phyloP scores from a whole-genome alignment of 2,797 vertebrate genomes.

The Megalops cyprinoides region DNA sequence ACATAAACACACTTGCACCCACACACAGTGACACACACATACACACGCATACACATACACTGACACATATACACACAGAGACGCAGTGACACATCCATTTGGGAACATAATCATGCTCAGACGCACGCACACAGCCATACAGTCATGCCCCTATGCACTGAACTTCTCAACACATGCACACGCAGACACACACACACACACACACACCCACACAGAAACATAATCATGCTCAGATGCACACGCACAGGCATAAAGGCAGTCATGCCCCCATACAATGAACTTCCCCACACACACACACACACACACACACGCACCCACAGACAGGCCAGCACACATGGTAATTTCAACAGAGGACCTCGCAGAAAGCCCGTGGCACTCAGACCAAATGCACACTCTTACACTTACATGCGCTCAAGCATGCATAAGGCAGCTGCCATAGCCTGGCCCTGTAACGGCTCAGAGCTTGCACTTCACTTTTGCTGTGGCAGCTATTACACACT shows the following conservation, averaged over 20 bases:
- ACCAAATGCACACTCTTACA: neutral
- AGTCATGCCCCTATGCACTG: constrained; percentile 43
- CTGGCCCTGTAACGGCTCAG: neutral
- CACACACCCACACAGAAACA: neutral
- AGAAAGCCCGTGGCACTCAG: neutral
- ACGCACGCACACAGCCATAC: constrained; percentile 55
- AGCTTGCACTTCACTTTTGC: neutral
- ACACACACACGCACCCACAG: neutral
- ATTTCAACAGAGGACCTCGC: no score
- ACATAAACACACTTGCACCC: constrained; percentile 35
- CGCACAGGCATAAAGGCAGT: no score
- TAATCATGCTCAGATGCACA: neutral
- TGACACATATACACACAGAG: constrained; percentile 46
- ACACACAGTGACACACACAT: constrained; percentile 31
- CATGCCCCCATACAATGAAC: neutral
- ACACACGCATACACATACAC: constrained; percentile 36
- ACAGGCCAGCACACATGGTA: neutral
- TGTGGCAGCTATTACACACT: constrained; percentile 36
- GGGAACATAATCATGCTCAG: constrained; percentile 54
- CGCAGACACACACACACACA: neutral
- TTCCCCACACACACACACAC: neutral
- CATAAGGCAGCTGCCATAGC: neutral
- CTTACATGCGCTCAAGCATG: neutral
- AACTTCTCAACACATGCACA: neutral
- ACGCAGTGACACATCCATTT: constrained; percentile 35